A percentile compares a stretch with the other conserved stretches of the same genome.
Evolutionary conservation across 2,888 invertebrate species (phyloP).

Genomic region (Ormyrus labotus): DNA sequence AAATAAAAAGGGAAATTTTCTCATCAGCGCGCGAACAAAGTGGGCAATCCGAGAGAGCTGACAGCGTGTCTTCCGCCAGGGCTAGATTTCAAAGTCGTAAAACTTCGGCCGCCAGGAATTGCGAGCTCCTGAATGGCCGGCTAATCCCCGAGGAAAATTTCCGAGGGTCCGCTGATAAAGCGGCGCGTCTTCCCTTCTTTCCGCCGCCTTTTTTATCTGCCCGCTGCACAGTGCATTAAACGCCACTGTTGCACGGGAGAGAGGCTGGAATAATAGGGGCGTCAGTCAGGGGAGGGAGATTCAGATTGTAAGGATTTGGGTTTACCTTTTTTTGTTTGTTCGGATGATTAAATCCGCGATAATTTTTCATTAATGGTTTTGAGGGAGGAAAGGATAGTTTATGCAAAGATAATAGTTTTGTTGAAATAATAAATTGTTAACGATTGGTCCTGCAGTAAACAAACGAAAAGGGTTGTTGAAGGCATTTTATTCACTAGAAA

Average conservation of each 20-base stretch:
- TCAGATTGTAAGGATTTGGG: not conserved
- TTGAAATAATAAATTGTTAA: too few species aligned
- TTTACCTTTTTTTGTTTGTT: not conserved
- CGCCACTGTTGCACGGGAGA: not conserved
- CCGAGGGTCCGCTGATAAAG: constrained; percentile 22
- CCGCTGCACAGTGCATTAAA: constrained; percentile 26
- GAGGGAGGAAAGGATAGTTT: too few species aligned
- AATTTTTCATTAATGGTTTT: too few species aligned
- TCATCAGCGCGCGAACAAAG: constrained; percentile 8
- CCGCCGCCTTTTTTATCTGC: constrained; percentile 10
- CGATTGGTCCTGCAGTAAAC: too few species aligned
- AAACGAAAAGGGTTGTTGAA: too few species aligned
- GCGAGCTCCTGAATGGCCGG: not conserved
- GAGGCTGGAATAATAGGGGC: too few species aligned
- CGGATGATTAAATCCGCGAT: too few species aligned
- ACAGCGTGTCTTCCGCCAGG: not conserved
- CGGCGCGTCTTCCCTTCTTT: not conserved
- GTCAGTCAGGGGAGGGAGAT: not conserved
- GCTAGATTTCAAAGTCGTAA: constrained; percentile 32
- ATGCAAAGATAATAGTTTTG: too few species aligned
- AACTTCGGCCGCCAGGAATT: not conserved
- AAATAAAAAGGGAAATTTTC: not conserved
- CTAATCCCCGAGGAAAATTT: constrained; percentile 23
- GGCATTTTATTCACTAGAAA: too few species aligned
- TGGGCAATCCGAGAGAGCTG: not conserved